A percentile compares a stretch with the other conserved stretches of the same genome.
Evolutionary conservation across 2,888 invertebrate genomes (phyloP).

Genomic region (Drosophila nigricruria): DNA sequence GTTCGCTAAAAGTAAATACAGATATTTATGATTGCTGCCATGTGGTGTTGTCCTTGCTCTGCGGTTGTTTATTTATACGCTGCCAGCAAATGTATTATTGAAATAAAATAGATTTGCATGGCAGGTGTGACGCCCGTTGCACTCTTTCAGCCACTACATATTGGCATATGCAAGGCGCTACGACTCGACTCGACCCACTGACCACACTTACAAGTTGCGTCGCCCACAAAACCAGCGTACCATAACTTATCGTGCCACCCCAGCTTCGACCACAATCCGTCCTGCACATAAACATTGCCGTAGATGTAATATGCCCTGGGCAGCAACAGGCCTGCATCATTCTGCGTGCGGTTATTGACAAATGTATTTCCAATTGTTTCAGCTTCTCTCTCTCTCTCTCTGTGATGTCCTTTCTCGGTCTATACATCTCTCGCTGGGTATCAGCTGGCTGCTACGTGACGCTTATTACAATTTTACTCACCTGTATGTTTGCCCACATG

Average conservation of each 20-base stretch:
- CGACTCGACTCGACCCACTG: conserved; percentile 10
- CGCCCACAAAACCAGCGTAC: conserved; percentile 51
- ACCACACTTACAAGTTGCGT: conserved; percentile 66
- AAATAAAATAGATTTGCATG: conserved; percentile 70
- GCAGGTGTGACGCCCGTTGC: conserved; percentile 65
- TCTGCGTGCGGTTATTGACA: conserved; percentile 75
- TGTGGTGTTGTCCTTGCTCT: conserved; percentile 25
- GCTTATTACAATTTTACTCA: conserved; percentile 64
- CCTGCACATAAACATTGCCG: conserved; percentile 15
- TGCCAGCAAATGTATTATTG: conserved; percentile 58
- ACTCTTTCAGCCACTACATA: conserved; percentile 8
- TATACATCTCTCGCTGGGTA: conserved; percentile 1
- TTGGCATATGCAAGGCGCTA: background rate
- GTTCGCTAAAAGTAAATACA: conserved; percentile 13
- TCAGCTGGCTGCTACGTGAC: conserved; percentile 55
- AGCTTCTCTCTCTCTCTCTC: conserved; percentile 20
- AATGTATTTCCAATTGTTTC: conserved; percentile 77
- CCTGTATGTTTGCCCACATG: conserved; percentile 50
- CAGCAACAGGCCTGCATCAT: conserved; percentile 61
- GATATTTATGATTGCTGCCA: conserved; percentile 49
- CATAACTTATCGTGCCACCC: conserved; percentile 63
- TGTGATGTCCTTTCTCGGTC: background rate
- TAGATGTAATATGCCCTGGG: conserved; percentile 47
- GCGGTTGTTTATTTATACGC: conserved; percentile 72
- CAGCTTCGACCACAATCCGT: conserved; percentile 15